Evolutionary conservation across 64 coral and sea anemone genomes (phyloP), one percentile per base, ranked within the genome.

Genomic region (Anthopleura sola): DNA sequence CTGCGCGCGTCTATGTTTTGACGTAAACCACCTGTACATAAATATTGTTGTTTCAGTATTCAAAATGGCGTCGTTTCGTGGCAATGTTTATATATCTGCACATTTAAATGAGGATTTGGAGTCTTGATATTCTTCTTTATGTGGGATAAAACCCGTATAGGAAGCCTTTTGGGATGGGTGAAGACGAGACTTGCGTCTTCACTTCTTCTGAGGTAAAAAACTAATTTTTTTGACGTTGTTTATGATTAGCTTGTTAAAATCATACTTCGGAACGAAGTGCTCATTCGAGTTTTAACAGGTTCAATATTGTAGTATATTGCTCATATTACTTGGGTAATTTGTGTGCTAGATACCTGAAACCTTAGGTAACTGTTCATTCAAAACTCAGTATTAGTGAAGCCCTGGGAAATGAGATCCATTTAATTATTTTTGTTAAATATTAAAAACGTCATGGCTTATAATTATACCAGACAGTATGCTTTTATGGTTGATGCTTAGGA

Each of bases 161-260:
- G 77, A 86, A 92, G 80, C 87, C 81, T 92, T 28, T 46, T 84
- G 75, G 76, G 90, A 95, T 95, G 94, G 94, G 57, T 92, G 32
- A 95, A 89, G 87, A 86, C 85, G 80, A 89, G 87, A 79, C 37
- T 85, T 64, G 84, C 87, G 48, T 95, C 84, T 80, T 85, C 87
- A 10, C 85, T 71, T 49, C 58, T 82, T 29, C 55, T 83, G 84
- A 95, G 94, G 94, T 95, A 92, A 56, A 24, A 26, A 62, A 26
- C 4, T n/a, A 62, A 9, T n/a, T 8, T 26, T 24, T 48, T 37
- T 31, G 76, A 34, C 2, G 33, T 78, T 11, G 76, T 78, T 31
- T 39, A 28, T 78, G 34, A 39, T 37, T 19, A 21, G 76, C 34
- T 78, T 62, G 10, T 62, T n/a, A 62, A 57, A 57, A 57, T 11